Percentiles rank a stretch among this genome's conserved stretches.
These are phyloP conservation scores for Caenorhabditis elegans DNA, from an alignment of 1,140 invertebrate genomes.

Conservation along the genomic window WBcel235 BX284604.4:8009501-8010000, in stretches of 20 bases:
- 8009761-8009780: not conserved
- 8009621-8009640: slow-evolving; percentile 6
- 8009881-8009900: slow-evolving; percentile 16
- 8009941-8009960: no score
- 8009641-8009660: not conserved
- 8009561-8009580: not conserved
- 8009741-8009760: not conserved
- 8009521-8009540: slow-evolving; percentile 1
- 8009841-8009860: slow-evolving; percentile 28
- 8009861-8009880: no score
- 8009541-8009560: not conserved
- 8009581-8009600: not conserved
- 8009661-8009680: not conserved
- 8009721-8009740: slow-evolving; percentile 1
- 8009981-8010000: no score
- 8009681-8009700: not conserved
- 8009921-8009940: no score
- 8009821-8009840: slow-evolving; percentile 24
- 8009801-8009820: slow-evolving; percentile 16
- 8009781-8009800: not conserved
- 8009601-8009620: not conserved
- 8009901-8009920: not conserved
- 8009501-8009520: slow-evolving; percentile 28
- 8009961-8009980: no score
- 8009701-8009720: not conserved